These are phyloP conservation scores for Paramormyrops kingsleyae DNA, from an alignment of 2,113 vertebrate genomes.

Conservation along the genomic window DNA sequence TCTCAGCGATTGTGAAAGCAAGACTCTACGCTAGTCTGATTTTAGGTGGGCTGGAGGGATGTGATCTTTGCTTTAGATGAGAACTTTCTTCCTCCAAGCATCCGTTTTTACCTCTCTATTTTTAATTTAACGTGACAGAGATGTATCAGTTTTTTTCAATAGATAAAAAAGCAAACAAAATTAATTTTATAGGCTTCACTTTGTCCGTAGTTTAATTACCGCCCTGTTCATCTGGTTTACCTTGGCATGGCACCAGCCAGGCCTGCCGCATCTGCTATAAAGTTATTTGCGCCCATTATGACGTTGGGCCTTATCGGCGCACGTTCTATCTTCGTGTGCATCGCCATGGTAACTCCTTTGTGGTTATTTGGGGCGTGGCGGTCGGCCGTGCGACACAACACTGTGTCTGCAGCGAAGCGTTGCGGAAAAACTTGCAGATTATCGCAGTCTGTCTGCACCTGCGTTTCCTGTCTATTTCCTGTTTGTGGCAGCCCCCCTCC, in stretches of 20 bases:
- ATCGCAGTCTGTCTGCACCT: neutral
- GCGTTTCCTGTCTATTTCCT: neutral
- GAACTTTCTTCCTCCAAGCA: neutral
- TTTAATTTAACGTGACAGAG: neutral
- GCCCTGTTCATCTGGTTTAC: neutral
- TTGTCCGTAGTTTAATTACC: neutral
- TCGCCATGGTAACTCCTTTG: neutral
- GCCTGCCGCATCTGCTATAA: neutral
- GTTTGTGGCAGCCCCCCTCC: neutral
- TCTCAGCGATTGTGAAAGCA: slow-evolving; percentile 4
- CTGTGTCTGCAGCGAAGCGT: neutral
- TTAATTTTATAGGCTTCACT: neutral
- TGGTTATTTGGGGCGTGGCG: neutral
- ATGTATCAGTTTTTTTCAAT: neutral
- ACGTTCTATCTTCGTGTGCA: neutral
- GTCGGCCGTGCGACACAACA: neutral
- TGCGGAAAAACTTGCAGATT: neutral
- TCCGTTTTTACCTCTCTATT: neutral
- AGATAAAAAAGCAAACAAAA: neutral
- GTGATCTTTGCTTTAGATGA: neutral
- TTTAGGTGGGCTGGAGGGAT: neutral
- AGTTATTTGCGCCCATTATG: slow-evolving; percentile 1
- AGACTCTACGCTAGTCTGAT: neutral
- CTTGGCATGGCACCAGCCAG: neutral
- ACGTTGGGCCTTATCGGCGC: neutral